Evolutionary conservation across 92 coral and sea anemone genomes (phyloP).

Genomic region (Porites cylindrica): DNA sequence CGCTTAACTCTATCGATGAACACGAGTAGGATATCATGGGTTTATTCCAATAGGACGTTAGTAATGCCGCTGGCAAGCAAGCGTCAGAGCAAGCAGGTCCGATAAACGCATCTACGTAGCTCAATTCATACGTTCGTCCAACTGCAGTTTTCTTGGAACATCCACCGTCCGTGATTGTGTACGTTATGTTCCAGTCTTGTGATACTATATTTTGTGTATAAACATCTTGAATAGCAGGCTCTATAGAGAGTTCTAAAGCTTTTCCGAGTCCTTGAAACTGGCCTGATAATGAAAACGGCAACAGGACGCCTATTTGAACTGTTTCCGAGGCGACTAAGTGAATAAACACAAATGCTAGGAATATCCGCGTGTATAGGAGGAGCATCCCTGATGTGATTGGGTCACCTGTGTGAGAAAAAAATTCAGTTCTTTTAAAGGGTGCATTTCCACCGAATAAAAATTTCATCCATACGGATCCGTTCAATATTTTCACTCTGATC

Average conservation of each 20-base stretch:
- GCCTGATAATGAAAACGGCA: constrained; percentile 63
- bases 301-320: constrained; percentile 62
- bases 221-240: constrained; percentile 70
- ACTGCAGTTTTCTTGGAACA: constrained; percentile 72
- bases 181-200: constrained; percentile 64
- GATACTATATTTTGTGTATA: constrained; percentile 45
- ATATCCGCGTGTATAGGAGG: background rate
- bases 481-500: no score
- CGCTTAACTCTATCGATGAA: constrained; percentile 79
- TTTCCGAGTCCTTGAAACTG: constrained; percentile 57
- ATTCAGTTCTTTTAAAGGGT: background rate
- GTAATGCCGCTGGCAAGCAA: constrained; percentile 76
- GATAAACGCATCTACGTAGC: constrained; percentile 68
- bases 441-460: no score
- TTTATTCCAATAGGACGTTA: constrained; percentile 76
- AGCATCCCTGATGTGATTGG: background rate
- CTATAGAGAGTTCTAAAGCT: constrained; percentile 60
- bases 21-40: constrained; percentile 91
- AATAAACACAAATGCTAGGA: background rate
- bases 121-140: constrained; percentile 44
- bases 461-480: no score
- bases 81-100: constrained; percentile 86
- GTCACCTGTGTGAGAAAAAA: background rate
- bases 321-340: background rate
- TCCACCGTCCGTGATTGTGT: constrained; percentile 60